These are phyloP conservation scores for Gnathonemus echidnorhynchus DNA, from an alignment of 2,113 vertebrate species.

Conservation along the genomic window DNA sequence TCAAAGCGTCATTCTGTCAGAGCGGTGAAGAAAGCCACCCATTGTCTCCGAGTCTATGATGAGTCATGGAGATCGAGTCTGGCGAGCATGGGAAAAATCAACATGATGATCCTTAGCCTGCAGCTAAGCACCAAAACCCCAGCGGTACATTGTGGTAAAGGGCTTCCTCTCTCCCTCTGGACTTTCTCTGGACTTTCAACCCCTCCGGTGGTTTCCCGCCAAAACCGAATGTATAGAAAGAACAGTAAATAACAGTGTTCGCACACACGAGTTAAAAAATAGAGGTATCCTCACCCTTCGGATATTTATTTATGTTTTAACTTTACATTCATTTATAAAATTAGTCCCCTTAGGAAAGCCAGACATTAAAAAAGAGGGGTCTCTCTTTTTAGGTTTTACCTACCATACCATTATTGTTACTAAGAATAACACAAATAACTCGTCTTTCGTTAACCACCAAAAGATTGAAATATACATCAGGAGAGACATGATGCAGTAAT, in stretches of 20 bases:
- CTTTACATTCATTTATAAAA: constrained; percentile 53
- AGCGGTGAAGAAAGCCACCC: not conserved
- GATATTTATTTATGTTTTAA: constrained; percentile 54
- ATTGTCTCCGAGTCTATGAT: not conserved
- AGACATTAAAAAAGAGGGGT: constrained; percentile 53
- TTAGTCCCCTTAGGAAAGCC: constrained; percentile 51
- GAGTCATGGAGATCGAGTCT: constrained; percentile 16
- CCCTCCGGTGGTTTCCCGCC: constrained; percentile 48
- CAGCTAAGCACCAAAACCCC: constrained; percentile 34
- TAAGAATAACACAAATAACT: constrained; percentile 55
- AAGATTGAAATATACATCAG: constrained; percentile 55
- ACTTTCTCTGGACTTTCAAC: constrained; percentile 54
- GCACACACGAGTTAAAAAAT: constrained; percentile 53
- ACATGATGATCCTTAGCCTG: constrained; percentile 29
- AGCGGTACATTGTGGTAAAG: constrained; percentile 57
- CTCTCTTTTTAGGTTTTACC: constrained; percentile 51
- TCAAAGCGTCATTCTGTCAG: not conserved
- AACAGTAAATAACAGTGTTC: constrained; percentile 57
- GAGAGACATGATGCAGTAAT: constrained; percentile 53
- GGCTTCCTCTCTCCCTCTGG: constrained; percentile 40
- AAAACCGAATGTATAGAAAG: constrained; percentile 61
- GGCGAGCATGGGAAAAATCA: constrained; percentile 16
- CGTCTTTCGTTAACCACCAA: constrained; percentile 52
- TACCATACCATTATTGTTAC: constrained; percentile 65
- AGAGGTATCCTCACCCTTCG: constrained; percentile 59